phyloP scores from a whole-genome alignment of 1,140 invertebrate species.

The Apis cerana region DNA sequence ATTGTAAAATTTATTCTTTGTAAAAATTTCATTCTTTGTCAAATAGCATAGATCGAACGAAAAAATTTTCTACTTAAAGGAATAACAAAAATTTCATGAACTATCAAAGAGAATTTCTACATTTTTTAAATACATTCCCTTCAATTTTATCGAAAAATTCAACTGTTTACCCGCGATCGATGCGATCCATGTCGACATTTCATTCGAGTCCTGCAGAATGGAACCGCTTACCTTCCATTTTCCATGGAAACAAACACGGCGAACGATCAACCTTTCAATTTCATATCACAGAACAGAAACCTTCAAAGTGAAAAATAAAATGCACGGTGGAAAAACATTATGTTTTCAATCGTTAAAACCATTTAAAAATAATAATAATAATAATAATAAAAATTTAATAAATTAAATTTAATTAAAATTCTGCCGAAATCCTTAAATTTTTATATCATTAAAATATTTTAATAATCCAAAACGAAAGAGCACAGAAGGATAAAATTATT shows the following conservation, averaged over 20 bases:
- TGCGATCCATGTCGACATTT: background rate
- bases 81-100: too few species aligned
- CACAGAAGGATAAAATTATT: too few species aligned
- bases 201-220: background rate
- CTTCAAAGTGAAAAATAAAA: too few species aligned
- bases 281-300: background rate
- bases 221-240: background rate
- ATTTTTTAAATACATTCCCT: background rate
- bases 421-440: too few species aligned
- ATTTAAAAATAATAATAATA: too few species aligned
- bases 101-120: background rate
- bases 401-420: too few species aligned
- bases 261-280: background rate
- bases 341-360: background rate
- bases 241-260: background rate
- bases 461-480: too few species aligned
- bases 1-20: too few species aligned
- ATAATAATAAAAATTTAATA: too few species aligned
- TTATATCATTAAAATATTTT: too few species aligned
- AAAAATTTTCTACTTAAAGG: background rate
- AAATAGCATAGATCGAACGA: too few species aligned
- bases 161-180: background rate
- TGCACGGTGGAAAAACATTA: background rate
- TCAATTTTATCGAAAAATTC: conserved; percentile 12
- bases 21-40: too few species aligned